These are phyloP conservation scores for Eubasilissa regina DNA, from an alignment of 1,140 invertebrate species.

Conservation along the genomic window DNA sequence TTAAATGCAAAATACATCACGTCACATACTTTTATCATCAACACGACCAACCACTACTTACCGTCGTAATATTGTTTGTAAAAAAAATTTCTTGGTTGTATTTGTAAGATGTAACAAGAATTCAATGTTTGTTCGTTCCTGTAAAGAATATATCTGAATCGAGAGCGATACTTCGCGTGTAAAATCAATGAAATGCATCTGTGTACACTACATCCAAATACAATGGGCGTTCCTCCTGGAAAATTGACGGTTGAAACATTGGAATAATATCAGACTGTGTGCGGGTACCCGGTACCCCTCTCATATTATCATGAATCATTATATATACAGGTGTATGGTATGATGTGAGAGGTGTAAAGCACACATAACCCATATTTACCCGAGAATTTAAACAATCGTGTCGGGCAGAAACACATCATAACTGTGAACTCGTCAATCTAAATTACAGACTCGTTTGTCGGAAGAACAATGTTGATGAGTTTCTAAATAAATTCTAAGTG, in stretches of 20 bases:
- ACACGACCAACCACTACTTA: too few relatives aligned
- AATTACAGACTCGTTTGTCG: conserved; percentile 1
- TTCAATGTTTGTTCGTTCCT: too few relatives aligned
- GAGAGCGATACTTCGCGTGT: background rate
- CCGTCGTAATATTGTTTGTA: too few relatives aligned
- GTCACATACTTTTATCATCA: too few relatives aligned
- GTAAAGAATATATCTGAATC: too few relatives aligned
- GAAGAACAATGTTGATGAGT: background rate
- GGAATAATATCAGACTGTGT: conserved; percentile 24
- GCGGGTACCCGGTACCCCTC: too few relatives aligned
- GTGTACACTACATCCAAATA: background rate
- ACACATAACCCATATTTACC: conserved; percentile 37
- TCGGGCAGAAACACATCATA: background rate
- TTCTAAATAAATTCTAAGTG: too few relatives aligned
- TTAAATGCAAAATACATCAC: too few relatives aligned
- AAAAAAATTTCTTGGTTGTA: too few relatives aligned
- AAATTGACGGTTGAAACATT: conserved; percentile 39
- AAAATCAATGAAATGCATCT: conserved; percentile 29
- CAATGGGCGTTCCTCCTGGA: conserved; percentile 12
- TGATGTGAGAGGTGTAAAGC: conserved; percentile 22
- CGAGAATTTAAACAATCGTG: conserved; percentile 13
- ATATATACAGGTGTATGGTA: conserved; percentile 12
- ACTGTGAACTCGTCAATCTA: background rate
- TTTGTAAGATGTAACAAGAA: too few relatives aligned
- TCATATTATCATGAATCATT: too few relatives aligned